Percentiles rank a stretch among this genome's conserved stretches.
These are phyloP conservation scores for Euborellia annulipes DNA, from an alignment of 1,140 invertebrate genomes.

Conservation along the genomic window DNA sequence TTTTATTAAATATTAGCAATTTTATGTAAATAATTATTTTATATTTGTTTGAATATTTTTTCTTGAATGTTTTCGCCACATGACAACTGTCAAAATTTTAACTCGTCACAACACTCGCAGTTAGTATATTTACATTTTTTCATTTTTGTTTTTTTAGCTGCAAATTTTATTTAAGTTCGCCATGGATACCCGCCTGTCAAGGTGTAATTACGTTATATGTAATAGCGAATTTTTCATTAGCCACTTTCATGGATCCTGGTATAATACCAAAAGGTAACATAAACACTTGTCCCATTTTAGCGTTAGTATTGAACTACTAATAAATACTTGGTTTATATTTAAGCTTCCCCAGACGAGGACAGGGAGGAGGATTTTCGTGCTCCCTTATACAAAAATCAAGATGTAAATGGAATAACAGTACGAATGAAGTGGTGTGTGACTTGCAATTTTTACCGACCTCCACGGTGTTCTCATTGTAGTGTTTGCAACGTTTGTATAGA, in stretches of 20 bases:
- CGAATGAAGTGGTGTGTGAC: constrained; percentile 99
- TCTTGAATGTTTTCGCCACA: neutral
- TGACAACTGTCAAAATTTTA: constrained; percentile 7
- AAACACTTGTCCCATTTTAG: neutral
- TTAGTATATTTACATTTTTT: constrained; percentile 12
- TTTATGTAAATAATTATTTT: neutral
- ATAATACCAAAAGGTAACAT: constrained; percentile 89
- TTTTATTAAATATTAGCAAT: neutral
- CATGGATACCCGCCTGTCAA: constrained; percentile 84
- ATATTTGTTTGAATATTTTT: neutral
- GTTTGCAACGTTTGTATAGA: constrained; percentile 99
- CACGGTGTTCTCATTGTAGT: constrained; percentile 96
- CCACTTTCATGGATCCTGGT: constrained; percentile 99
- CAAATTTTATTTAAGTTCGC: constrained; percentile 65
- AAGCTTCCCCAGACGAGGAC: constrained; percentile 90
- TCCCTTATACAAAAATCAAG: constrained; percentile 93
- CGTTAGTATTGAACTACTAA: neutral
- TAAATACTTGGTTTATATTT: constrained; percentile 13
- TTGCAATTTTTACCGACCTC: constrained; percentile 98
- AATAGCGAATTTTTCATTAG: constrained; percentile 92
- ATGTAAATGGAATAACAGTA: constrained; percentile 95
- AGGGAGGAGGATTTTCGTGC: constrained; percentile 93
- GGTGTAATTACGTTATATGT: constrained; percentile 93
- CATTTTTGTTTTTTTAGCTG: constrained; percentile 48
- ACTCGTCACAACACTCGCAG: no score